Percentiles rank a stretch among this genome's conserved stretches.
phyloP scores from a whole-genome alignment of 2,113 vertebrate genomes.

The Plecturocebus donacophilus region DNA sequence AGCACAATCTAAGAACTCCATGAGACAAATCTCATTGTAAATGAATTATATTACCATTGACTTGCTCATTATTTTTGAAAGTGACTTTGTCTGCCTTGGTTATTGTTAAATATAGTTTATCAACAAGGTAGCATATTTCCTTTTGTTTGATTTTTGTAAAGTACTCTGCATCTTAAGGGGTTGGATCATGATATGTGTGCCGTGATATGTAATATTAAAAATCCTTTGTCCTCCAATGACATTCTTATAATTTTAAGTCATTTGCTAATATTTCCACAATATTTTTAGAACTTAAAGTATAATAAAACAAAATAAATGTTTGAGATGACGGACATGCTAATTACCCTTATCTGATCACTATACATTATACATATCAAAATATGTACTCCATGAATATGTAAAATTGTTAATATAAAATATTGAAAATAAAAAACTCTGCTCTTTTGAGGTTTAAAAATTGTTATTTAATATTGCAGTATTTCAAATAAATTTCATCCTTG shows the following conservation, averaged over 20 bases:
- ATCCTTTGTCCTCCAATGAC: not conserved
- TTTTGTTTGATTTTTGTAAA: constrained; percentile 2
- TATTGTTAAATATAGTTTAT: constrained; percentile 41
- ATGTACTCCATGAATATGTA: no score
- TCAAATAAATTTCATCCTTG: constrained; percentile 14
- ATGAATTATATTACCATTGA: constrained; percentile 23
- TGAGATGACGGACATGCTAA: no score
- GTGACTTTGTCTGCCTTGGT: constrained; percentile 5
- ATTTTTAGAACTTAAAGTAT: not conserved
- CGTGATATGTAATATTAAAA: constrained; percentile 1
- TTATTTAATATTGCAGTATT: not conserved
- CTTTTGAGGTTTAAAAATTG: not conserved
- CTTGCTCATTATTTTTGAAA: constrained; percentile 23
- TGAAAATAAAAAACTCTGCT: not conserved
- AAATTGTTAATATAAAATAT: no score
- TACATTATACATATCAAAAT: no score
- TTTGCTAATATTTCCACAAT: not conserved
- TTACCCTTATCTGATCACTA: no score
- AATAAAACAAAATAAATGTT: no score
- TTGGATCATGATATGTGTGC: not conserved
- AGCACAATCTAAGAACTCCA: not conserved
- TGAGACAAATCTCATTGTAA: constrained; percentile 44
- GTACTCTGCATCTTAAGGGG: not conserved
- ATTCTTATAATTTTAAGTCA: constrained; percentile 13
- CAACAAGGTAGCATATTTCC: not conserved